Base-by-base conservation (phyloP, 2,888 invertebrate genomes). In the Drosophila anceps region DNA sequence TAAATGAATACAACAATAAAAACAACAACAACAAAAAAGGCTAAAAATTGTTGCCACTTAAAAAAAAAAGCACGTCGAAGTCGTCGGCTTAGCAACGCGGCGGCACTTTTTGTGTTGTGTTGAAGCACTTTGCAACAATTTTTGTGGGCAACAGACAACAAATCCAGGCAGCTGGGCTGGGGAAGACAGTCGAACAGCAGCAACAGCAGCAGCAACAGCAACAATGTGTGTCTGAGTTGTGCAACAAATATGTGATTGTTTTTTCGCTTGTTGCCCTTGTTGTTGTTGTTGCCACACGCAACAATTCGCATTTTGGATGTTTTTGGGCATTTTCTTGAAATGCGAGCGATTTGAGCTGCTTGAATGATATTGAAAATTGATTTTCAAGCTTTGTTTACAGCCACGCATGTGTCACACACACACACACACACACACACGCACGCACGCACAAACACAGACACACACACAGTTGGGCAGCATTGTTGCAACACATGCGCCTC, bases 361-460 rank as follows among this genome's bases (percentile, higher is more conserved):
- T 75, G 73, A 81, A 75, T 57, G 55, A 75, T 80, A 83, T 82
- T 86, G 81, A 67, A 88, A 83, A 87, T 84, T 84, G 79, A 84
- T 82, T 88, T 87, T 74, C 66, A 59, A 73, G 60, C 31, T 46
- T 54, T 54, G 51, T 48, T 50, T 44, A 27, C n/a, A 24, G 51
- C 18, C 50, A 54, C 53, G 18, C 62, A 31, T 66, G 31, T 66
- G 66, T 66, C 55, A 9, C 53, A 37, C 46, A n/a, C 46, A n/a
- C 46, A 46, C 44, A 20, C 20, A 43, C 43, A 43, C 43, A 43
- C 18, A 41, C 18, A 41, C 10, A n/a, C n/a, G n/a, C 55, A 9
- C 53, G 27, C 46, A n/a, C 46, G 10, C 55, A 9, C 53, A 37
- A 27, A n/a, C 46, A n/a, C n/a, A n/a, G n/a, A 6, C 12, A 10